Conservation (phyloP, 1,140 invertebrate genomes). For the Drosophila erecta region DNA sequence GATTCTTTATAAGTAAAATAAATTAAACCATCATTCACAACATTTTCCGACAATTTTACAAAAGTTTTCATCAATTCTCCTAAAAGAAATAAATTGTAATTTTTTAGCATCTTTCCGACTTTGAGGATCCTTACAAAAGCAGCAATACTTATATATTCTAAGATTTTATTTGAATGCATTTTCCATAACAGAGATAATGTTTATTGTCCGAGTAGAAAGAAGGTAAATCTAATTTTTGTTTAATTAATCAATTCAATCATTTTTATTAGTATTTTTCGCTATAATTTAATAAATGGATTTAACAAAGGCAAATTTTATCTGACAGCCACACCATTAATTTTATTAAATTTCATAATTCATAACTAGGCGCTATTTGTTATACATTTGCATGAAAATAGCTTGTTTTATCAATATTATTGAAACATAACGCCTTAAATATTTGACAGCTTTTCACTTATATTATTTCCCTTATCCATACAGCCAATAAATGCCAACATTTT, state of each 20-base stretch:
- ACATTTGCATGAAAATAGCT: slow-evolving; percentile 14
- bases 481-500: slow-evolving; percentile 86
- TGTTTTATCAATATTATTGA: not conserved
- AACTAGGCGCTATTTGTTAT: not conserved
- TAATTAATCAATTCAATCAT: not conserved
- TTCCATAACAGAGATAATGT: slow-evolving; percentile 60
- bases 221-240: slow-evolving; percentile 53
- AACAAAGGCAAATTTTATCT: not conserved
- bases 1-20: not conserved
- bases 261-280: not conserved
- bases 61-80: slow-evolving; percentile 41
- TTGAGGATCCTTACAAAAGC: slow-evolving; percentile 85
- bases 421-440: not conserved
- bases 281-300: not conserved
- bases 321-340: not conserved
- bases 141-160: slow-evolving; percentile 90
- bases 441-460: not conserved
- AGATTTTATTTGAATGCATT: slow-evolving; percentile 72
- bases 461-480: slow-evolving; percentile 46
- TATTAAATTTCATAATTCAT: not conserved
- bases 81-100: slow-evolving; percentile 64
- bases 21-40: not conserved
- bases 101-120: slow-evolving; percentile 83
- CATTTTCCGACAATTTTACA: not conserved
- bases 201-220: slow-evolving; percentile 54